These are phyloP conservation scores for Notoglanidium macrostoma DNA, from an alignment of 2,797 vertebrate species.

Conservation along the genomic window DNA sequence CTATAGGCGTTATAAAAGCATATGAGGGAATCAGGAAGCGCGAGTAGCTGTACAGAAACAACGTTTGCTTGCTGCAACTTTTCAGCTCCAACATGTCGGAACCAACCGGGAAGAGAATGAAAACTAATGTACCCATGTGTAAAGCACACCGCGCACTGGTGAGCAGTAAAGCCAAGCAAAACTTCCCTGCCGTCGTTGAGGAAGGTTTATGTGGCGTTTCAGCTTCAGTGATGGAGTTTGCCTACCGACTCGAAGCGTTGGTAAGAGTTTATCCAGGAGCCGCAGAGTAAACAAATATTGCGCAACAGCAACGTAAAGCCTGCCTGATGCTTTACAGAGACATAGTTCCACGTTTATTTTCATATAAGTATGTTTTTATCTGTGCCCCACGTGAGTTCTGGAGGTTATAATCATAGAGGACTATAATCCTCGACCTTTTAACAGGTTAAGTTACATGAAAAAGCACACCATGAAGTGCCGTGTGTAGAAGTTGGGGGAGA, in stretches of 20 bases:
- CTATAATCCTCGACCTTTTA: not conserved
- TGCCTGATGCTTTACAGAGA: not conserved
- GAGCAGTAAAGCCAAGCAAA: constrained; percentile 62
- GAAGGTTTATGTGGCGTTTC: constrained; percentile 72
- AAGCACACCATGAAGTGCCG: not conserved
- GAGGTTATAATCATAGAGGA: not conserved
- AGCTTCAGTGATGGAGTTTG: constrained; percentile 64
- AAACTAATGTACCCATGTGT: constrained; percentile 70
- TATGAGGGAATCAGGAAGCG: not conserved
- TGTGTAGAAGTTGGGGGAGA: not conserved
- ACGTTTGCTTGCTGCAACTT: not conserved
- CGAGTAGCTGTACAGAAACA: not conserved
- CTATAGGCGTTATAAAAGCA: not conserved
- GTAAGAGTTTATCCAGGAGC: constrained; percentile 53
- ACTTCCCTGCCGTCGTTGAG: constrained; percentile 71
- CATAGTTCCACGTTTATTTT: not conserved
- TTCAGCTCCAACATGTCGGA: constrained; percentile 63
- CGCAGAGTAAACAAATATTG: not conserved
- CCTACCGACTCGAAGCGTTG: constrained; percentile 70
- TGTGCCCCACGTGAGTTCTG: not conserved
- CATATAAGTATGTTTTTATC: not conserved
- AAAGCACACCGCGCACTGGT: constrained; percentile 58
- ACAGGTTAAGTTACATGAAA: not conserved
- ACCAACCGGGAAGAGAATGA: constrained; percentile 67
- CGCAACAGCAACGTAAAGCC: not conserved